Conservation (phyloP, 1,140 invertebrate genomes). For the Leptoteleia sp. region DNA sequence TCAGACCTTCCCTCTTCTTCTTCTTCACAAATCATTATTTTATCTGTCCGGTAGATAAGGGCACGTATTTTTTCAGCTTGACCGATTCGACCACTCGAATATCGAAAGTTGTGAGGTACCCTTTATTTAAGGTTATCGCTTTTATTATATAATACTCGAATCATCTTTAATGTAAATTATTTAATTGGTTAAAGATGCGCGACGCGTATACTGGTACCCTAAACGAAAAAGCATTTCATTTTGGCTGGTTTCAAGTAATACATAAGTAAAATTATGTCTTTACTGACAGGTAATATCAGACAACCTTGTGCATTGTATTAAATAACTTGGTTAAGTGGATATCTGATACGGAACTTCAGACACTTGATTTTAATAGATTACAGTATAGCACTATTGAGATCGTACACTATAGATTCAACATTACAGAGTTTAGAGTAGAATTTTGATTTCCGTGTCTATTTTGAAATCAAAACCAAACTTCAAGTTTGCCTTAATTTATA, state of each 20-base stretch:
- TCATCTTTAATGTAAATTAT: not conserved
- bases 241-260: slow-evolving; percentile 8
- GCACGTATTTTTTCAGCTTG: not conserved
- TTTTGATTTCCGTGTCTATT: no score
- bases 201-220: not conserved
- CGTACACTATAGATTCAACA: no score
- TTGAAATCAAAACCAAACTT: no score
- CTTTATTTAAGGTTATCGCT: not conserved
- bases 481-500: no score
- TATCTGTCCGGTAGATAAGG: slow-evolving; percentile 12
- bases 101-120: not conserved
- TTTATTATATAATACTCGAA: no score
- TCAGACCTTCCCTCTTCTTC: slow-evolving; percentile 4
- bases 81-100: no score
- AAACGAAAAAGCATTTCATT: slow-evolving; percentile 6
- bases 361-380: slow-evolving; percentile 29
- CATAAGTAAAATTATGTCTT: slow-evolving; percentile 12
- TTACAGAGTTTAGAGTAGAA: no score
- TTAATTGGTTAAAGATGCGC: not conserved
- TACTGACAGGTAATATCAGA: slow-evolving; percentile 14
- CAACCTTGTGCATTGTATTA: slow-evolving; percentile 47
- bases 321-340: slow-evolving; percentile 47
- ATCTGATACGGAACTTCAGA: slow-evolving; percentile 32
- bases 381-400: no score
- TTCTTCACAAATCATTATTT: slow-evolving; percentile 9